Evolutionary conservation across 2,113 vertebrate genomes (phyloP), one percentile per base, ranked within the genome.

Genomic region (Isichthys henryi): DNA sequence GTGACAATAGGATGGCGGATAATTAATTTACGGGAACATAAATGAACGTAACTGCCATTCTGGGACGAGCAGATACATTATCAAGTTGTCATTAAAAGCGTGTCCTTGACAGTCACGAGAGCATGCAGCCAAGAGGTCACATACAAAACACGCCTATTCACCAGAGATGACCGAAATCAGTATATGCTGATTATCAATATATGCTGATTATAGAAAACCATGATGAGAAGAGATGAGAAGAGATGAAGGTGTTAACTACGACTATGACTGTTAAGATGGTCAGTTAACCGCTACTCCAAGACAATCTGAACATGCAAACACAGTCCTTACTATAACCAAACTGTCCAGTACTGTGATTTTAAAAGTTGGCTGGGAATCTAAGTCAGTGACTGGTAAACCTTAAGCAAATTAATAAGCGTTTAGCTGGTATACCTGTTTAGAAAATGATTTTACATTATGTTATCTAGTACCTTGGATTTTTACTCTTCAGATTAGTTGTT

Each of bases 1-100:
- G 93, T 94, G 93, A 92, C 92, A 93, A 94, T 94, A 92, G 93
- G 92, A 91, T 88, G 87, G 86, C 87, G 90, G 92, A 86, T 95
- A 95, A 95, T 95, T 94, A 93, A 94, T 93, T 93, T 94, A 92
- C 88, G 88, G 92, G 82, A 82, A 86, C 92, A 90, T 91, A 92
- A 91, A 93, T 92, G 90, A 93, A 92, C 86, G 91, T 93, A 94
- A 95, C 94, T 93, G 94, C 89, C 91, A 93, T 48, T 91, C 92
- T 93, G 91, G 93, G 93, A 92, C 86, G 39, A 39, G 39, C 39
- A 2, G 39, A 39, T 39, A 39, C 39, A 39, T 39, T 39, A 39
- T 39, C 39, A 39, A 39, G 1, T 39, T 90, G 89, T 94, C 89
- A 91, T 91, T 93, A 90, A 92, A 86, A 88, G 85, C 90, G 86